These are phyloP conservation scores for Hypsibius dujardini DNA, from an alignment of 1,140 invertebrate genomes.

Conservation along the genomic window DNA sequence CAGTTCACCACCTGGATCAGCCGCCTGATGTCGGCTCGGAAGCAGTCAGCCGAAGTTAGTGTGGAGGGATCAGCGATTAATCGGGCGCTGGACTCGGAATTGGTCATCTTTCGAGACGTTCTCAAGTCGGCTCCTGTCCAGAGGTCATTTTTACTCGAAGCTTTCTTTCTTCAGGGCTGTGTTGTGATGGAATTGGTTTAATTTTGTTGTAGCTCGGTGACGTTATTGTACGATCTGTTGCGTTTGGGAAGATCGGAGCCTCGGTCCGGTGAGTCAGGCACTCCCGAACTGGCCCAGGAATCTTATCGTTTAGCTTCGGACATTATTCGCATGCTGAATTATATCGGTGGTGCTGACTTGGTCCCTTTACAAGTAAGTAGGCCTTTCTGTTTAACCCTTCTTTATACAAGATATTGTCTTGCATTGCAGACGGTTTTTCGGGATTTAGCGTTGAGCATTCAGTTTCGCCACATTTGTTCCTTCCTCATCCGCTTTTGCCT, in stretches of 20 bases:
- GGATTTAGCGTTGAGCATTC: slow-evolving; percentile 27
- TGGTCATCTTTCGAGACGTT: background rate
- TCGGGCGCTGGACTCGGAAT: slow-evolving; percentile 16
- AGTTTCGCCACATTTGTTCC: slow-evolving; percentile 68
- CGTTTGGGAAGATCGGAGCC: slow-evolving; percentile 1
- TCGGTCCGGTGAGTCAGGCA: background rate
- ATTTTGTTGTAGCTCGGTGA: background rate
- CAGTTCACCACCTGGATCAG: slow-evolving; percentile 21
- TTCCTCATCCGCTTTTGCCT: slow-evolving; percentile 4
- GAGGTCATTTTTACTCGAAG: too few species aligned
- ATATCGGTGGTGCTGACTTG: background rate
- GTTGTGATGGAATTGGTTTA: too few species aligned
- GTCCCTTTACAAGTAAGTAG: background rate
- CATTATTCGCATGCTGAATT: slow-evolving; percentile 5
- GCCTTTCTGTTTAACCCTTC: background rate
- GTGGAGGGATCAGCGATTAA: background rate
- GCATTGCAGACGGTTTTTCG: background rate
- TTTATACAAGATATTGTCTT: background rate
- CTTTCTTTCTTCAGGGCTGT: too few species aligned
- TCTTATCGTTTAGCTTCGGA: slow-evolving; percentile 1
- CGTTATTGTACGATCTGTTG: slow-evolving; percentile 1
- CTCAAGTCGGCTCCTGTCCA: background rate
- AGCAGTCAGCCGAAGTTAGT: slow-evolving; percentile 19
- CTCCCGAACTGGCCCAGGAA: background rate
- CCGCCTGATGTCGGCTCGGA: slow-evolving; percentile 18